phyloP scores from a whole-genome alignment of 2,113 vertebrate species.

The Syrmaticus mikado region DNA sequence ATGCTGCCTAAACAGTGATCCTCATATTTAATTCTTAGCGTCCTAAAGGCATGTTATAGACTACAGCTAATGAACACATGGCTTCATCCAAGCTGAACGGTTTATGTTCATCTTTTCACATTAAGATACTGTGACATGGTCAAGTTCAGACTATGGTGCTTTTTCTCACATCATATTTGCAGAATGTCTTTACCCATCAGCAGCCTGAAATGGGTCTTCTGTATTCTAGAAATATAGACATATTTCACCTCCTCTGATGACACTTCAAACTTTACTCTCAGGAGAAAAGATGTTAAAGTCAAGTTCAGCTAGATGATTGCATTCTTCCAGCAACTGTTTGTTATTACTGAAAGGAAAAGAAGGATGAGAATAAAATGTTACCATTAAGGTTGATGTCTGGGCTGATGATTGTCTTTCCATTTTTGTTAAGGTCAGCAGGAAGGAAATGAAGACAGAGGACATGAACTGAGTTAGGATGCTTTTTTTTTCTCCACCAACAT shows the following conservation, averaged over 20 bases:
- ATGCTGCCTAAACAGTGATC: neutral
- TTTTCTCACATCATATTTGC: neutral
- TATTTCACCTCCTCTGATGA: neutral
- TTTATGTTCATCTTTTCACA: neutral
- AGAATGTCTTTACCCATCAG: neutral
- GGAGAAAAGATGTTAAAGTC: neutral
- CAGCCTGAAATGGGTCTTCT: neutral
- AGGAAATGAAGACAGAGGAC: neutral
- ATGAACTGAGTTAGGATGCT: neutral
- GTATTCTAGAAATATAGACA: neutral
- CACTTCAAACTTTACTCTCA: neutral
- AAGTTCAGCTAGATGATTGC: neutral
- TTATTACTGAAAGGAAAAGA: neutral
- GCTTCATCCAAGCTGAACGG: neutral
- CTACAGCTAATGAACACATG: neutral
- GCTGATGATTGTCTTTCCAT: neutral
- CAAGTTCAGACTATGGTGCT: neutral
- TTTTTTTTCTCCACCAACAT: neutral
- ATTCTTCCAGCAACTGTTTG: neutral
- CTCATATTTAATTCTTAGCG: neutral
- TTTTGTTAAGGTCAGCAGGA: neutral
- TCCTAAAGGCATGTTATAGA: neutral
- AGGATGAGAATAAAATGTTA: neutral
- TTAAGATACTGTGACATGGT: neutral
- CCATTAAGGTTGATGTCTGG: neutral